Percentiles rank a stretch among this genome's conserved stretches.
Conservation (phyloP, 2,888 invertebrate species). For the Harpalus rufipes region DNA sequence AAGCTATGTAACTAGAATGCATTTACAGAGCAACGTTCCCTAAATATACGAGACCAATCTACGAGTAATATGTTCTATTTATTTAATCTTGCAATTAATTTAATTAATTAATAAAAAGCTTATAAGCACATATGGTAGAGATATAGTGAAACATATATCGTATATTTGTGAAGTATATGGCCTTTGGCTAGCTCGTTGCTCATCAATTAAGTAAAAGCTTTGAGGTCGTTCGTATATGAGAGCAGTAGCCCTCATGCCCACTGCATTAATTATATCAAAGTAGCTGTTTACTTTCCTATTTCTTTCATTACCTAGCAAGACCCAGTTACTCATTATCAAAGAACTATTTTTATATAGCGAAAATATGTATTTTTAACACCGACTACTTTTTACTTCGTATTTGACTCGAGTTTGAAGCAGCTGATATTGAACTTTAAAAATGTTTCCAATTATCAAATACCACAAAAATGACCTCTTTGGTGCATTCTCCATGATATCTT, state of each 20-base stretch:
- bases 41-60: neutral
- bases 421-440: too few relatives aligned
- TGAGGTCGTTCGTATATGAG: neutral
- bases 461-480: too few relatives aligned
- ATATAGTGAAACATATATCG: neutral
- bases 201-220: conserved; percentile 58
- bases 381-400: too few relatives aligned
- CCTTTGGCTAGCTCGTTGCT: conserved; percentile 31
- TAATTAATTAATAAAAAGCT: conserved; percentile 7
- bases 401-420: too few relatives aligned
- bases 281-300: neutral
- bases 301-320: neutral
- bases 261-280: neutral
- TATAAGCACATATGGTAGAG: neutral
- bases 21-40: neutral
- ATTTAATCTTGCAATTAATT: neutral
- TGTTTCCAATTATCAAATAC: too few relatives aligned
- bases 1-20: neutral
- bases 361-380: too few relatives aligned
- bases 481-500: too few relatives aligned
- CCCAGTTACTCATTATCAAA: neutral
- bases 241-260: neutral
- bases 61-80: neutral
- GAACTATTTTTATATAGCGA: neutral
- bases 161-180: conserved; percentile 36